Evolutionary conservation across 2,797 vertebrate genomes (phyloP), one percentile per base, ranked within the genome.

Genomic region (Aulostomus chinensis): DNA sequence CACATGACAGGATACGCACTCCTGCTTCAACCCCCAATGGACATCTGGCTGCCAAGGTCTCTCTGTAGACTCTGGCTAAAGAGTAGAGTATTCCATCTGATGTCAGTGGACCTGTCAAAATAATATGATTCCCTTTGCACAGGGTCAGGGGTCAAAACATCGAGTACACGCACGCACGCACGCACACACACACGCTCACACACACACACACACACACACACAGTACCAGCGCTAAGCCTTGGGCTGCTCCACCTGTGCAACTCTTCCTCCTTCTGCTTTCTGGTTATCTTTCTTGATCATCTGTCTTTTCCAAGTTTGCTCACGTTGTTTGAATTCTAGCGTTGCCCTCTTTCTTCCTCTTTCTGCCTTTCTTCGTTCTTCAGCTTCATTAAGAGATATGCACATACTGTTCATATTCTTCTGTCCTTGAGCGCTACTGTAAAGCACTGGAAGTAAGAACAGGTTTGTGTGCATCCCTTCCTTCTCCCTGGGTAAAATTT

Each of bases 81-180:
- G 70, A 73, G 65, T 75, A 58, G 52, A 49, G 31, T 40, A 60
- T 61, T 47, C 71, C 68, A 34, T 62, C 57, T 33, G 59, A 73
- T 75, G 58, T 76, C 75, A 76, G 67, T 12, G 38, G 58, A 73
- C 47, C 71, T 63, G 73, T 81, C 81, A 83, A 60, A 70, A 73
- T 62, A 71, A 81, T 75, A 69, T 71, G 72, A 54, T 80, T 61
- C 37, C 39, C 31, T 33, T 34, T 36, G 45, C 58, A 39, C 38
- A 0, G 48, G 70, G 75, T 76, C 72, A 78, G 47, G 70, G 71
- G 71, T 38, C 52, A 50, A 45, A 53, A 25, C 47, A 46, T 14
- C 2, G 47, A 50, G 43, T 4, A 18, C 7, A 29, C 21, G 40
- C 20, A 64, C 10, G 20, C 4, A 28, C 38, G 49, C 32, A 49